Conservation (phyloP, 2,797 vertebrate genomes). For the Scarus forsteni region DNA sequence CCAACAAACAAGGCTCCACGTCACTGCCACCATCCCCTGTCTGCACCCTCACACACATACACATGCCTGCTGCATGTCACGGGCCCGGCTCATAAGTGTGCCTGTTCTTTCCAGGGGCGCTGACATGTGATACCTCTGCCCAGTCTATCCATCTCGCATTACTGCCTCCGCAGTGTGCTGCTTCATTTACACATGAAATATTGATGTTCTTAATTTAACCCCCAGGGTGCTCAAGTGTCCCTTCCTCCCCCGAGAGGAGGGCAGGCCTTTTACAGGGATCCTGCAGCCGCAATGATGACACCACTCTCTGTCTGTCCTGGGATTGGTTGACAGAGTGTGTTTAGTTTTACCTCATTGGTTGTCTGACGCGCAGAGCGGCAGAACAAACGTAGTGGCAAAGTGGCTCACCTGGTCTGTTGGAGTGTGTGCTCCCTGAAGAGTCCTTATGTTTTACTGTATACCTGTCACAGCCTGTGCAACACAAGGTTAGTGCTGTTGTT, state of each 20-base stretch:
- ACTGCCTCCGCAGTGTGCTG: constrained; percentile 73
- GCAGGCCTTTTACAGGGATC: constrained; percentile 47
- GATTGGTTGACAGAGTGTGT: constrained; percentile 43
- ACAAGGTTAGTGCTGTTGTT: neutral
- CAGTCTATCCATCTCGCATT: constrained; percentile 76
- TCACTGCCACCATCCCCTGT: constrained; percentile 25
- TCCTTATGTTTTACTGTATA: neutral
- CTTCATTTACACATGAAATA: constrained; percentile 87
- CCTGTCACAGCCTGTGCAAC: neutral
- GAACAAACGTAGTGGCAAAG: neutral
- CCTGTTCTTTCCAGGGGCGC: constrained; percentile 70
- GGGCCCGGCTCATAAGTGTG: constrained; percentile 40
- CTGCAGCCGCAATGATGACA: constrained; percentile 5
- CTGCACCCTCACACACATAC: constrained; percentile 13
- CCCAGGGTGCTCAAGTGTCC: constrained; percentile 77
- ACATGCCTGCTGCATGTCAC: constrained; percentile 46
- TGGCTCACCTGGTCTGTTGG: constrained; percentile 3
- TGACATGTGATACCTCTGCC: constrained; percentile 69
- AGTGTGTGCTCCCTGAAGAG: neutral
- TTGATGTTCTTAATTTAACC: constrained; percentile 86
- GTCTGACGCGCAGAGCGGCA: neutral
- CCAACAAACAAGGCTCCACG: constrained; percentile 47
- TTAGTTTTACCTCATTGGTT: constrained; percentile 20
- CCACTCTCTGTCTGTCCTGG: constrained; percentile 13
- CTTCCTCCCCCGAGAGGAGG: constrained; percentile 35